A percentile compares a stretch with the other conserved stretches of the same genome.
Evolutionary conservation across 2,797 vertebrate genomes (phyloP).

Genomic region (Odontamblyopus rebecca): DNA sequence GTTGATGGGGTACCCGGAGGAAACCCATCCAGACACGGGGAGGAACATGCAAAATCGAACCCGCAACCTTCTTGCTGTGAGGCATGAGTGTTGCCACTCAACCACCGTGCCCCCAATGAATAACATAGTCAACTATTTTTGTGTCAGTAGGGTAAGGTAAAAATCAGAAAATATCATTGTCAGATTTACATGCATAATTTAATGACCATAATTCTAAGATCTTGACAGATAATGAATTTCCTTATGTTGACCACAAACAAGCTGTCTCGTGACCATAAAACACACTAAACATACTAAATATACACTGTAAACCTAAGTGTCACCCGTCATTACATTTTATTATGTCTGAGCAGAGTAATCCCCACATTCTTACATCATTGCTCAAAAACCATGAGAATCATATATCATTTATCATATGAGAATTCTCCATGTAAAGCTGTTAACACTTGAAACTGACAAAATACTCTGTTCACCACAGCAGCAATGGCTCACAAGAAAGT

Average conservation of each 20-base stretch:
- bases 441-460: conserved; percentile 3
- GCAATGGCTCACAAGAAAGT: conserved; percentile 1
- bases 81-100: no score
- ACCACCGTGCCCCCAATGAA: no score
- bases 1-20: no score
- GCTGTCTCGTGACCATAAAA: conserved; percentile 4
- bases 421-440: neutral
- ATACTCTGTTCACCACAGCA: conserved; percentile 10
- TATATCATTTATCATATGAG: neutral
- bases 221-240: neutral
- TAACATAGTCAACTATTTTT: no score
- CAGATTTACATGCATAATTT: conserved; percentile 13
- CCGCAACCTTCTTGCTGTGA: no score
- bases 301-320: neutral
- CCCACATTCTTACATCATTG: neutral
- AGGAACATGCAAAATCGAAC: no score
- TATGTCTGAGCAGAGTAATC: neutral
- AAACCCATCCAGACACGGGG: no score
- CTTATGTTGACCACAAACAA: conserved; percentile 12
- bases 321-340: neutral
- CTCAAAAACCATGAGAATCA: neutral
- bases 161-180: neutral
- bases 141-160: neutral
- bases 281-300: neutral
- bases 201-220: neutral